Conservation (phyloP, 1,140 invertebrate species). For the Diabrotica undecimpunctata region DNA sequence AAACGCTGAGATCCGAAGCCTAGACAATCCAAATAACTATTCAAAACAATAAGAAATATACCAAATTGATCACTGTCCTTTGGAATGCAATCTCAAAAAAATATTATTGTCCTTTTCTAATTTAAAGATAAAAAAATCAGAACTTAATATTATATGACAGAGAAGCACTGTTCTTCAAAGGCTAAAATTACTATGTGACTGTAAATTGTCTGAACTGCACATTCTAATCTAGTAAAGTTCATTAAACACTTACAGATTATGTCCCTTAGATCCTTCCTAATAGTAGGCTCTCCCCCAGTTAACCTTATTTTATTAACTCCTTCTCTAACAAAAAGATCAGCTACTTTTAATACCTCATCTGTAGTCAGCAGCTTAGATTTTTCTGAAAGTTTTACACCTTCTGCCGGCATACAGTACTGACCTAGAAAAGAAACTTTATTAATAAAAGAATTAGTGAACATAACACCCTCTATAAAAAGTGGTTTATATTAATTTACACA, state of each 20-base stretch:
- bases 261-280: slow-evolving; percentile 79
- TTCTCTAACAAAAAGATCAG: slow-evolving; percentile 80
- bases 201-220: neutral
- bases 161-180: too few relatives aligned
- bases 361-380: slow-evolving; percentile 74
- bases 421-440: slow-evolving; percentile 27
- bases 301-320: slow-evolving; percentile 91
- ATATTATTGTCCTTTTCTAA: too few relatives aligned
- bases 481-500: too few relatives aligned
- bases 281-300: slow-evolving; percentile 95
- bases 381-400: slow-evolving; percentile 81
- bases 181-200: too few relatives aligned
- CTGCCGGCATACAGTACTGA: slow-evolving; percentile 55
- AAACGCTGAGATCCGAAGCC: too few relatives aligned
- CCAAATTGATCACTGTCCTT: too few relatives aligned
- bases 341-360: slow-evolving; percentile 78
- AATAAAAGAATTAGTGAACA: neutral
- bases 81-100: too few relatives aligned
- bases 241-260: slow-evolving; percentile 66
- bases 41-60: too few relatives aligned
- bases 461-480: neutral
- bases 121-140: too few relatives aligned
- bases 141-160: too few relatives aligned
- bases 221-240: neutral
- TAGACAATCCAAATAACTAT: too few relatives aligned